These are phyloP conservation scores for Loriculus beryllinus DNA, from an alignment of 2,797 vertebrate genomes.

Conservation along the genomic window DNA sequence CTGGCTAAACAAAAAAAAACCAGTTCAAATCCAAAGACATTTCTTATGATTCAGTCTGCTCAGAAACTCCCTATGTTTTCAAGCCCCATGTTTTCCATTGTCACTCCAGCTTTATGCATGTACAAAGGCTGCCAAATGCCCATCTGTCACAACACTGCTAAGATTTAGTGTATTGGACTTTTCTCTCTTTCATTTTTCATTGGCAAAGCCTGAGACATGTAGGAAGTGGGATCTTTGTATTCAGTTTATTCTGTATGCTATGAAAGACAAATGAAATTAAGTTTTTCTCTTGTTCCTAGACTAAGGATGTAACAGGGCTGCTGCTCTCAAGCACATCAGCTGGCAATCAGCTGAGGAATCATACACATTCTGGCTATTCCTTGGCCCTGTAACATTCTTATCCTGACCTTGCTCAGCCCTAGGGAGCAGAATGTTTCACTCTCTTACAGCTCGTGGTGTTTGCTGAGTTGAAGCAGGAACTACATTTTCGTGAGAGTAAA, in stretches of 20 bases:
- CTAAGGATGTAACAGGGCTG: background rate
- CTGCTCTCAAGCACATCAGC: background rate
- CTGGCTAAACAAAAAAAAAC: background rate
- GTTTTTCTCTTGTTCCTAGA: background rate
- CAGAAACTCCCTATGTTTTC: background rate
- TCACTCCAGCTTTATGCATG: background rate
- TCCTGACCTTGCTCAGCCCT: background rate
- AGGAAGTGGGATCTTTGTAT: background rate
- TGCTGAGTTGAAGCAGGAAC: background rate
- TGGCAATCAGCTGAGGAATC: background rate
- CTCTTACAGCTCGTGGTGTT: background rate
- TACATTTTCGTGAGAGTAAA: background rate
- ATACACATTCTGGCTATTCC: background rate
- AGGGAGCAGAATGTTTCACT: background rate
- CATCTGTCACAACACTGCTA: background rate
- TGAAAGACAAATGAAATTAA: background rate
- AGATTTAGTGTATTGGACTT: background rate
- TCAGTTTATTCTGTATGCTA: background rate
- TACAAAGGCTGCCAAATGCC: background rate
- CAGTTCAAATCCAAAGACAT: background rate
- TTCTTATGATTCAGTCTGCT: background rate
- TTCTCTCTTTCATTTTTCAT: rapidly evolving
- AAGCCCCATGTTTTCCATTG: background rate
- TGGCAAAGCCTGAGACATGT: background rate
- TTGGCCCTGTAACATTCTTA: background rate